Evolutionary conservation across 2,797 vertebrate genomes (phyloP).

Genomic region (Carapus acus): DNA sequence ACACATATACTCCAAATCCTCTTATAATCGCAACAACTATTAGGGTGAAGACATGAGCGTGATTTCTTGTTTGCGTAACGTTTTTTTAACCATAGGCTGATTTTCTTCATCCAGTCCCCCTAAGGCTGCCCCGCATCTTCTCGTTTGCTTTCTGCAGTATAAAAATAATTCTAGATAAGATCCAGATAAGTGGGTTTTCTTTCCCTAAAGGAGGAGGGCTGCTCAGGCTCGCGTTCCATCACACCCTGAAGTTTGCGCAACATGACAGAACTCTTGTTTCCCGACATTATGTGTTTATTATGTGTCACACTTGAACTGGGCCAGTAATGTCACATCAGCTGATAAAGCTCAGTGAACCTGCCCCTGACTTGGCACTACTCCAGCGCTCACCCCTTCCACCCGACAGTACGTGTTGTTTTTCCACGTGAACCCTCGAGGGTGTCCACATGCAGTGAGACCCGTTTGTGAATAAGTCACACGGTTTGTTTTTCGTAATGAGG

Average conservation of each 20-base stretch:
- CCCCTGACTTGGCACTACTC: conserved; percentile 1
- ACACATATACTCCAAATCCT: conserved; percentile 27
- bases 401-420: too few species aligned
- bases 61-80: conserved; percentile 37
- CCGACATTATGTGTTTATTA: conserved; percentile 50
- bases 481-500: too few species aligned
- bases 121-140: conserved; percentile 35
- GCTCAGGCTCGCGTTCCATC: conserved; percentile 9
- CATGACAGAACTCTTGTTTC: conserved; percentile 33
- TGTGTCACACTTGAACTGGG: not conserved
- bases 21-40: conserved; percentile 22
- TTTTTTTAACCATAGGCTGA: conserved; percentile 28
- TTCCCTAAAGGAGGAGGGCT: not conserved
- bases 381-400: not conserved
- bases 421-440: conserved; percentile 7
- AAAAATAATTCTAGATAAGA: conserved; percentile 35
- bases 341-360: conserved; percentile 4
- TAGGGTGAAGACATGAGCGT: conserved; percentile 36
- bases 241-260: conserved; percentile 11
- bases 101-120: conserved; percentile 33
- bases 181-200: conserved; percentile 12
- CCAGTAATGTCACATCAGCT: conserved; percentile 5
- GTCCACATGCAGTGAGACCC: not conserved
- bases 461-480: not conserved
- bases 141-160: conserved; percentile 25